Evolutionary conservation across 2,797 vertebrate genomes (phyloP).

Genomic region (Gymnothorax javanicus): DNA sequence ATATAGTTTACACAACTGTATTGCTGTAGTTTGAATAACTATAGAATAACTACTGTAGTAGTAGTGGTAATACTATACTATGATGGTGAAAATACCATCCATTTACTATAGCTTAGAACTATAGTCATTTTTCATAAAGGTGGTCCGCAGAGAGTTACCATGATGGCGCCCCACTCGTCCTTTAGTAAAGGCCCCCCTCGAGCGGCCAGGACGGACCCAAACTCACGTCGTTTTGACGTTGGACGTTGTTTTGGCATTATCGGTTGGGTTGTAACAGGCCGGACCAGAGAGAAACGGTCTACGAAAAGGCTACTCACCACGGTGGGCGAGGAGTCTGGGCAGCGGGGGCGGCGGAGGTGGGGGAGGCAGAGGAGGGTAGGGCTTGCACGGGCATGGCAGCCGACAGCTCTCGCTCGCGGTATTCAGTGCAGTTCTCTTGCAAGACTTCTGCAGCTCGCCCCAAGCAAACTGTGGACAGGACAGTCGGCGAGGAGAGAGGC

Average conservation of each 20-base stretch:
- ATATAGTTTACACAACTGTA: too few species aligned
- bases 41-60: too few species aligned
- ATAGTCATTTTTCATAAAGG: too few species aligned
- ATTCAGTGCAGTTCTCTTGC: constrained; percentile 68
- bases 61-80: too few species aligned
- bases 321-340: constrained; percentile 57
- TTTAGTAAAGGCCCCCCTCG: neutral
- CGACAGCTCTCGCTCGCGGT: constrained; percentile 76
- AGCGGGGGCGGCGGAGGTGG: constrained; percentile 80
- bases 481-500: neutral
- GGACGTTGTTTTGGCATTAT: too few species aligned
- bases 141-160: too few species aligned
- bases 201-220: neutral
- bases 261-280: neutral
- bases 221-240: neutral
- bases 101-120: too few species aligned
- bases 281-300: neutral
- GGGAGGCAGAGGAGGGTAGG: constrained; percentile 77
- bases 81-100: too few species aligned
- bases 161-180: too few species aligned
- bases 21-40: too few species aligned
- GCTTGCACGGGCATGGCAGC: constrained; percentile 81
- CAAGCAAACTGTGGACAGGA: constrained; percentile 68
- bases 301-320: constrained; percentile 46
- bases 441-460: constrained; percentile 81